Conservation (phyloP, 2,888 invertebrate species). For the Ormyrus thymus region DNA sequence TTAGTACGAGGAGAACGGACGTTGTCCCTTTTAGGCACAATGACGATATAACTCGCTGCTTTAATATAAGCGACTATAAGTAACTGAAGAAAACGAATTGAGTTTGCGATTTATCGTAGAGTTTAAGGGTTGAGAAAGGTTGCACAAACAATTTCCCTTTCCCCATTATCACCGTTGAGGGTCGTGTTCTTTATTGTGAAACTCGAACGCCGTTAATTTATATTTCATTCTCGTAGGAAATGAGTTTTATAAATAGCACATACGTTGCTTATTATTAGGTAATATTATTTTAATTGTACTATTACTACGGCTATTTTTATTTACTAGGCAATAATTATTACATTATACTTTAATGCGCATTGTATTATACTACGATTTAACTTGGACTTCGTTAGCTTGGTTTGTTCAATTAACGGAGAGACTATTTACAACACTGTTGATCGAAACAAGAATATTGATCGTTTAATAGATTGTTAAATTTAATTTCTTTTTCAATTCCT, state of each 20-base stretch:
- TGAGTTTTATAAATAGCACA: conserved; percentile 62
- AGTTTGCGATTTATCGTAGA: conserved; percentile 59
- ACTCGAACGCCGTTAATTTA: conserved; percentile 49
- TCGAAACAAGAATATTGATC: conserved; percentile 64
- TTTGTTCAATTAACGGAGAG: conserved; percentile 64
- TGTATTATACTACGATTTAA: conserved; percentile 64
- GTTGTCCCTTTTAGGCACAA: conserved; percentile 22
- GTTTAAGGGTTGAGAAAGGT: conserved; percentile 62
- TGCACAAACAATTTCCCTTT: conserved; percentile 55
- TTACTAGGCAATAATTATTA: conserved; percentile 52
- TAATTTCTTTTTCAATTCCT: conserved; percentile 55
- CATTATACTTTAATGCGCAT: conserved; percentile 58
- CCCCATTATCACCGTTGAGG: conserved; percentile 35
- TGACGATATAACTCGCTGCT: conserved; percentile 30
- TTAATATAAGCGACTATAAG: conserved; percentile 16
- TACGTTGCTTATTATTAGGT: conserved; percentile 55
- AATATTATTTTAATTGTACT: conserved; percentile 47
- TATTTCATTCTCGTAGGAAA: conserved; percentile 57
- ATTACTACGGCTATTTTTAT: conserved; percentile 52
- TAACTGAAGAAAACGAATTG: conserved; percentile 49
- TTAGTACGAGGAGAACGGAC: conserved; percentile 11
- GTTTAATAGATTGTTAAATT: conserved; percentile 61
- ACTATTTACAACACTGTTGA: conserved; percentile 61
- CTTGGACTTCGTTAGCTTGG: conserved; percentile 64
- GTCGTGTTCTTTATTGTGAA: conserved; percentile 28